Evolutionary conservation across 2,113 vertebrate genomes (phyloP), one percentile per base, ranked within the genome.

Genomic region (Hipposideros armiger): DNA sequence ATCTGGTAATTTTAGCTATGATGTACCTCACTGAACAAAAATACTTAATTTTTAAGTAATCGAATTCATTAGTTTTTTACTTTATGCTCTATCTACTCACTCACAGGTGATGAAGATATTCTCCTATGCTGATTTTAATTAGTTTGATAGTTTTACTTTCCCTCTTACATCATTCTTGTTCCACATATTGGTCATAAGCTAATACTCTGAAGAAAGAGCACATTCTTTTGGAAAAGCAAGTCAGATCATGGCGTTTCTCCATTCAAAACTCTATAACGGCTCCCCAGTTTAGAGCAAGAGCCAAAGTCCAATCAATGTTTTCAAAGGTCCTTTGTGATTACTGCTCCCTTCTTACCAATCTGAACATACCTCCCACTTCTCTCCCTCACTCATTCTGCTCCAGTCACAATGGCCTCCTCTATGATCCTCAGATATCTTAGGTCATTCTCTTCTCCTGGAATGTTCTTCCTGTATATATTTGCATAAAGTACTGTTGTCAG

Each of bases 81-180:
- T 26, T 74, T 32, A 60, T 86, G 19, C 78, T 91, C 54, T 87
- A 16, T 28, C 28, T 45, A 45, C 17, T 28, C 8, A 58, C 7
- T 10, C 67, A 96, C 40, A 70, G 20, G 54, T 66, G 24, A 87
- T 28, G 22, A 77, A 91, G 70, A 70, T 72, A 62, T 88, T 94
- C 36, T 89, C 26, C 56, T 45, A 26, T 60, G 52, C 70, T 86
- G 24, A 74, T 88, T 92, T 92, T 76, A 80, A 78, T 70, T 56
- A 62, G 76, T 26, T 69, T 83, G 32, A 9, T 74, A 90, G 19
- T 76, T 87, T 82, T 73, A 54, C 9, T 74, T 92, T 80, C n/a
- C 74, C 26, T 83, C 52, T 92, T 86, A 86, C 3, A 64, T 14
- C 11, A 40, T 66, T 74, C 58, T 81, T 69, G 19, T 42, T 52